Evolutionary conservation across 1,140 invertebrate species (phyloP).

Genomic region (Tetragonula clypearis): DNA sequence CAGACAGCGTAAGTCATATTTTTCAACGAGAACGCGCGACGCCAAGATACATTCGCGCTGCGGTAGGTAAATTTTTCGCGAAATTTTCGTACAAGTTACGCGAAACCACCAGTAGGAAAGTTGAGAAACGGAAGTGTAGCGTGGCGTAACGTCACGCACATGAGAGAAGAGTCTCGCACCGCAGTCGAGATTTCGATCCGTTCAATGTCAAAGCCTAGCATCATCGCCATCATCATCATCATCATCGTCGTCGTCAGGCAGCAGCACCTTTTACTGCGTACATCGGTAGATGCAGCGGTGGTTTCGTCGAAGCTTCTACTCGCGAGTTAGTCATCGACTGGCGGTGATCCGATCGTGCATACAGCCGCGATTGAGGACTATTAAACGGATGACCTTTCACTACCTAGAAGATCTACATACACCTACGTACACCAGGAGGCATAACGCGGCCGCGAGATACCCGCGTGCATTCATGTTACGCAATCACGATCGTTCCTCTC

Average conservation of each 20-base stretch:
- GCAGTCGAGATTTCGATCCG: conserved; percentile 56
- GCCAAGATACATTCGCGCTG: no score
- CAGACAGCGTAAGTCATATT: no score
- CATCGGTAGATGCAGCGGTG: conserved; percentile 44
- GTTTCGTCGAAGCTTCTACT: conserved; percentile 11
- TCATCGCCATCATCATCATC: background rate
- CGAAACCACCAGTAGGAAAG: background rate
- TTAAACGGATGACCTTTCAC: conserved; percentile 68
- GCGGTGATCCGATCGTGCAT: conserved; percentile 55
- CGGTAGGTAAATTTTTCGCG: no score
- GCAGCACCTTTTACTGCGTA: conserved; percentile 57
- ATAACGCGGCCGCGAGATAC: conserved; percentile 35
- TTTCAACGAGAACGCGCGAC: no score
- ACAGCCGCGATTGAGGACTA: conserved; percentile 57
- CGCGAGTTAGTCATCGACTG: conserved; percentile 60
- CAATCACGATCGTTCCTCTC: conserved; percentile 53
- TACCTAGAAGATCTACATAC: conserved; percentile 66
- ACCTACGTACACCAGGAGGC: conserved; percentile 42
- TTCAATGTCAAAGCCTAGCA: conserved; percentile 60
- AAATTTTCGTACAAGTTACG: background rate
- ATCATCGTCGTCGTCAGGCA: no score
- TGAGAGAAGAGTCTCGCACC: no score
- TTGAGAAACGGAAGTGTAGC: background rate
- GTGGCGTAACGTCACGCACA: background rate
- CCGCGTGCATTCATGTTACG: conserved; percentile 58